Percentiles rank a stretch among this genome's conserved stretches.
Evolutionary conservation across 2,888 invertebrate genomes (phyloP).

Genomic region (Monopis laevigella): DNA sequence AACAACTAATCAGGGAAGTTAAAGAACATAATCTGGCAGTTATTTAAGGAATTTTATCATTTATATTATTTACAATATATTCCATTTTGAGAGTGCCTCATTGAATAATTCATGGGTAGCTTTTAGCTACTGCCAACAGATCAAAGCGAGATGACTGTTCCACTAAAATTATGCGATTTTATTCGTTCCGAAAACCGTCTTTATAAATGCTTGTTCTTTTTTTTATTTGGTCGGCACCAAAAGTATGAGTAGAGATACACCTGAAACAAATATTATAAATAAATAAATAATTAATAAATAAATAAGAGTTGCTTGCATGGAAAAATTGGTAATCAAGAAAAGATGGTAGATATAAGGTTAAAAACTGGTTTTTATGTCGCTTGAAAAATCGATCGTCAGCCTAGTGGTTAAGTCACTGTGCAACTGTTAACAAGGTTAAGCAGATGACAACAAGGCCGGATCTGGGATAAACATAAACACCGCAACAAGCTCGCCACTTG

Average conservation of each 20-base stretch:
- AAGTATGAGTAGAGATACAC: conserved; percentile 23
- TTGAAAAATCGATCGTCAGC: too few species aligned
- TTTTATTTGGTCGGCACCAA: conserved; percentile 26
- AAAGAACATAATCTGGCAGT: background rate
- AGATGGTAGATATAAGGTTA: too few species aligned
- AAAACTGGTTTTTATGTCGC: too few species aligned
- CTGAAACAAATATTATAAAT: too few species aligned
- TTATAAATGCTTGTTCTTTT: background rate
- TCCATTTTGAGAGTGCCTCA: conserved; percentile 4
- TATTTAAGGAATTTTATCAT: conserved; percentile 9
- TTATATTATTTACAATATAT: conserved; percentile 11
- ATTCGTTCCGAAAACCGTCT: too few species aligned
- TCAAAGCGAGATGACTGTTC: conserved; percentile 2
- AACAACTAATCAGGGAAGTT: background rate
- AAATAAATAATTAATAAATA: conserved; percentile 12
- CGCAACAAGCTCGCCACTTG: too few species aligned
- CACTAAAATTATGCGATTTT: background rate
- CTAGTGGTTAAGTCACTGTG: too few species aligned
- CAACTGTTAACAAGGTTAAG: too few species aligned
- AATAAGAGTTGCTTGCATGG: too few species aligned
- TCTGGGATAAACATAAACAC: too few species aligned
- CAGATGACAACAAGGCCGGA: too few species aligned
- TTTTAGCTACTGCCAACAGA: conserved; percentile 11
- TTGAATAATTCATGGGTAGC: conserved; percentile 8
- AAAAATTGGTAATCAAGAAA: too few species aligned